These are phyloP conservation scores for Xenopus laevis DNA, from an alignment of 2,113 vertebrate species.

Conservation along the genomic window DNA sequence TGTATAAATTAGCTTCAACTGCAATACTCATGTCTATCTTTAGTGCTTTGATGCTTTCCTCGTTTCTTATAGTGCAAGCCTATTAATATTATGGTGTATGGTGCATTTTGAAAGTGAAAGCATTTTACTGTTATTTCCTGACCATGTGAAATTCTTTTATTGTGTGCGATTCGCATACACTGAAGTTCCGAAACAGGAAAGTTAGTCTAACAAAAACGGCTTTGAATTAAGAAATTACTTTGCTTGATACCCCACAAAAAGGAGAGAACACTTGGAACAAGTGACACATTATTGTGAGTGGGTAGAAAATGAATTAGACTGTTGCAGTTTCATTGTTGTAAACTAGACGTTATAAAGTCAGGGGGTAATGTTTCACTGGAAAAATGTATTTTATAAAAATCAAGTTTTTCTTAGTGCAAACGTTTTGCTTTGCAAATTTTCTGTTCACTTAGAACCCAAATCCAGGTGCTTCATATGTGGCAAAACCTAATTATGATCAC, in stretches of 20 bases:
- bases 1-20: too few relatives aligned
- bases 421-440: too few relatives aligned
- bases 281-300: neutral
- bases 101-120: neutral
- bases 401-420: too few relatives aligned
- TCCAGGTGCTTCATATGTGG: too few relatives aligned
- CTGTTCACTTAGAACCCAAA: too few relatives aligned
- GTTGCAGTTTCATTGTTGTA: neutral
- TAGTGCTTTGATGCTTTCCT: too few relatives aligned
- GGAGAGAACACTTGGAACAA: neutral
- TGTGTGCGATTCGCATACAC: neutral
- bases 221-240: neutral
- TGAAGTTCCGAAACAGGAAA: neutral
- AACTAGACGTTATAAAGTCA: too few relatives aligned
- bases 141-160: neutral
- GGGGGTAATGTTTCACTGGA: too few relatives aligned
- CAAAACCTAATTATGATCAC: too few relatives aligned
- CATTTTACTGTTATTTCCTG: neutral
- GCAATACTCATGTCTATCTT: too few relatives aligned
- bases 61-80: too few relatives aligned
- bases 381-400: too few relatives aligned
- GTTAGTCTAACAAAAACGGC: neutral
- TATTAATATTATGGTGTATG: neutral
- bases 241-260: neutral
- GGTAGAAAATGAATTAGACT: neutral